Percentiles rank a stretch among this genome's conserved stretches.
Conservation (phyloP, 2,888 invertebrate genomes). For the Augochlorella aurata region DNA sequence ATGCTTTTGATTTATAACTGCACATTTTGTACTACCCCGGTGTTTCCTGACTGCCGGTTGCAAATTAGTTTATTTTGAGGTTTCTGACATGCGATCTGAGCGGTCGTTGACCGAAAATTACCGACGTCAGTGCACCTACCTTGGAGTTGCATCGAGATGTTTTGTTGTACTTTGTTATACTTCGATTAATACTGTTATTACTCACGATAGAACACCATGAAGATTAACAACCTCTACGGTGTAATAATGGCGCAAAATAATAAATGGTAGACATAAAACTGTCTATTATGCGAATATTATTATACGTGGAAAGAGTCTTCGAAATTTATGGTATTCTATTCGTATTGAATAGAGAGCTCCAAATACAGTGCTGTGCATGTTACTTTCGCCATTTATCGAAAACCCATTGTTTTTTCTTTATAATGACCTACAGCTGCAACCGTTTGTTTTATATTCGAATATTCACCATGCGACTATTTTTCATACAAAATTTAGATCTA, state of each 20-base stretch:
- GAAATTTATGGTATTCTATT: background rate
- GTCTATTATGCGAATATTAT: constrained; percentile 1
- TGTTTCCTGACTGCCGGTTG: constrained; percentile 23
- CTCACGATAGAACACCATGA: background rate
- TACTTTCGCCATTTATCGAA: no score
- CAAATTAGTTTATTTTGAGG: constrained; percentile 41
- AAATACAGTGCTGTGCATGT: no score
- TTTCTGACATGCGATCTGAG: constrained; percentile 40
- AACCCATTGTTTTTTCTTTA: no score
- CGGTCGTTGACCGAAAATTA: constrained; percentile 44
- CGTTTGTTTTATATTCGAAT: no score
- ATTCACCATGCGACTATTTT: no score
- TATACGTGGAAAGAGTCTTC: constrained; percentile 6
- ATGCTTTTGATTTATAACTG: constrained; percentile 26
- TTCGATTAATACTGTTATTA: background rate
- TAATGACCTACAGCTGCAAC: no score
- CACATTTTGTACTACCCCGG: constrained; percentile 10
- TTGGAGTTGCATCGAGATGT: background rate
- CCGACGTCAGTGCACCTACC: background rate
- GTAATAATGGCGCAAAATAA: background rate
- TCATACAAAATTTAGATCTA: no score
- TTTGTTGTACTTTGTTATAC: background rate
- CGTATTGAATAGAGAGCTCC: no score
- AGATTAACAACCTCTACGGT: background rate
- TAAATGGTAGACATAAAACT: constrained; percentile 6